Evolutionary conservation across 2,797 vertebrate species (phyloP).

Genomic region (Pseudomugil tenellus): DNA sequence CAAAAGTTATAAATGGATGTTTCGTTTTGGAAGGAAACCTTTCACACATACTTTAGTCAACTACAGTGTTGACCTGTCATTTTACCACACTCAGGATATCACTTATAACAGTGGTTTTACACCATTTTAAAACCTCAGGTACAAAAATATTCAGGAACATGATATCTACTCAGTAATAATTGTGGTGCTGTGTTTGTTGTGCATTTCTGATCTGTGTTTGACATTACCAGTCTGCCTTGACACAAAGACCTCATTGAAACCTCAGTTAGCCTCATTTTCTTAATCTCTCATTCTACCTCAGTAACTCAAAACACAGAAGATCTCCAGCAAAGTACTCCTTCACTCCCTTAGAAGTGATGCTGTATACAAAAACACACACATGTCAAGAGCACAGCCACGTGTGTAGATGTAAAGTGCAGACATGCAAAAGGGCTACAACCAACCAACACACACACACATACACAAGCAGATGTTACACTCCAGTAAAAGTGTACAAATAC

Average conservation of each 20-base stretch:
- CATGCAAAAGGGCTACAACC: slow-evolving; percentile 38
- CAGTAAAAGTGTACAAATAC: slow-evolving; percentile 47
- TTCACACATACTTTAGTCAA: slow-evolving; percentile 52
- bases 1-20: slow-evolving; percentile 43
- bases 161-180: slow-evolving; percentile 78
- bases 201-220: slow-evolving; percentile 77
- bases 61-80: slow-evolving; percentile 61
- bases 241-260: slow-evolving; percentile 79
- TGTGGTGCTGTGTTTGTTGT: slow-evolving; percentile 78
- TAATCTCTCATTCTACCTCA: slow-evolving; percentile 82
- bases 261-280: slow-evolving; percentile 74
- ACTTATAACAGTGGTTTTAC: slow-evolving; percentile 71
- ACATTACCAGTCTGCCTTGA: slow-evolving; percentile 79
- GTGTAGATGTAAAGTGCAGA: slow-evolving; percentile 40
- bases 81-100: slow-evolving; percentile 76
- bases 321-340: slow-evolving; percentile 47
- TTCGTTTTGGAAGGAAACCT: slow-evolving; percentile 58
- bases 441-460: slow-evolving; percentile 26
- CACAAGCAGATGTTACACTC: slow-evolving; percentile 58
- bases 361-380: slow-evolving; percentile 19
- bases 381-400: slow-evolving; percentile 16
- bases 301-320: slow-evolving; percentile 59
- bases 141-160: slow-evolving; percentile 82
- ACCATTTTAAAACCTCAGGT: slow-evolving; percentile 78
- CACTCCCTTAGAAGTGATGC: slow-evolving; percentile 48